phyloP scores from a whole-genome alignment of 2,888 invertebrate genomes.

The Rhogogaster chlorosoma region DNA sequence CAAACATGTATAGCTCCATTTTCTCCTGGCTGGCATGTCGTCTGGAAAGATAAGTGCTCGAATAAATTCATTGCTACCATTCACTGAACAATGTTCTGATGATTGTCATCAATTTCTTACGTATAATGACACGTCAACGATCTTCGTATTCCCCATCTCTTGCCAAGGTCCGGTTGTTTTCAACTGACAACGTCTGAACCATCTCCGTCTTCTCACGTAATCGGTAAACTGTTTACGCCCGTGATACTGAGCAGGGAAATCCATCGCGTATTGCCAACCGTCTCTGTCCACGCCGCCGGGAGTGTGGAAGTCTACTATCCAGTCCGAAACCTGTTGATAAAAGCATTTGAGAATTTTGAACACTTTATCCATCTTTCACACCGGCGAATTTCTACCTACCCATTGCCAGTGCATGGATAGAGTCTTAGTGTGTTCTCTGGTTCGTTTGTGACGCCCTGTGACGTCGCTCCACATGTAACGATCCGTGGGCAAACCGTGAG shows the following conservation, averaged over 20 bases:
- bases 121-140: slow-evolving; percentile 89
- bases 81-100: background rate
- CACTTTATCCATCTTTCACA: background rate
- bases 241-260: slow-evolving; percentile 93
- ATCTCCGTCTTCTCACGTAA: slow-evolving; percentile 91
- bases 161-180: slow-evolving; percentile 94
- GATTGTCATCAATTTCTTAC: slow-evolving; percentile 74
- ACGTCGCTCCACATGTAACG: slow-evolving; percentile 95
- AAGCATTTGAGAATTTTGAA: background rate
- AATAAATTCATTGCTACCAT: background rate
- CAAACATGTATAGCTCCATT: slow-evolving; percentile 84
- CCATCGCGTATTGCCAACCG: slow-evolving; percentile 97
- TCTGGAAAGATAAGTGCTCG: slow-evolving; percentile 63
- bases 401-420: slow-evolving; percentile 94
- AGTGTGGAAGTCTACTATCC: slow-evolving; percentile 95
- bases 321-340: slow-evolving; percentile 85
- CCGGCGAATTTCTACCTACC: slow-evolving; percentile 78
- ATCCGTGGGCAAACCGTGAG: slow-evolving; percentile 92
- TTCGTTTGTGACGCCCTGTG: slow-evolving; percentile 90
- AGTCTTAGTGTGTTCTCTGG: slow-evolving; percentile 91
- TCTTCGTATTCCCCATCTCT: slow-evolving; percentile 91
- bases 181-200: slow-evolving; percentile 91
- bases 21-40: slow-evolving; percentile 76
- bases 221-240: slow-evolving; percentile 92
- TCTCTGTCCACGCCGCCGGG: slow-evolving; percentile 94